Percentiles rank a stretch among this genome's conserved stretches.
Evolutionary conservation across 2,888 invertebrate species (phyloP).

Genomic region (Clivina fossor): DNA sequence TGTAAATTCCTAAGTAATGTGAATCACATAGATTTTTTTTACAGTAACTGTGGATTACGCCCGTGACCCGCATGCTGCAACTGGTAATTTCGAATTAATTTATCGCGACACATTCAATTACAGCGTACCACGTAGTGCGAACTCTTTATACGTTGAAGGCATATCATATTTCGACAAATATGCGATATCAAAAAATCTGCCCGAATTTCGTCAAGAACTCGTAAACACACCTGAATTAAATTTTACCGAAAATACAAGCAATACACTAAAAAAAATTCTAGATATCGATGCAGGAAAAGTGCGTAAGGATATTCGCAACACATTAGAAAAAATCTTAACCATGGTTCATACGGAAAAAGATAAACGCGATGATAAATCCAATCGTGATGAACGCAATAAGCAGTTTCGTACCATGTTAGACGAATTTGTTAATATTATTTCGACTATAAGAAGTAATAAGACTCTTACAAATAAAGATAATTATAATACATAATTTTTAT

Average conservation of each 20-base stretch:
- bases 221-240: not conserved
- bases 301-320: conserved; percentile 43
- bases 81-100: conserved; percentile 61
- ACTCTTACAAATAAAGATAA: not conserved
- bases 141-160: conserved; percentile 36
- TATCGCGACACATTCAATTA: conserved; percentile 39
- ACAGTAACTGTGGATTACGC: conserved; percentile 59
- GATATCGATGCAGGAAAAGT: conserved; percentile 39
- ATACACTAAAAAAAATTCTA: conserved; percentile 12
- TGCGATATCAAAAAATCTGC: conserved; percentile 4
- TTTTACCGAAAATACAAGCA: not conserved
- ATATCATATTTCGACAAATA: conserved; percentile 39
- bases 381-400: not conserved
- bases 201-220: not conserved
- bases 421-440: conserved; percentile 30
- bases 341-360: conserved; percentile 37
- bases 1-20: not conserved
- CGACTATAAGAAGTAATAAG: not conserved
- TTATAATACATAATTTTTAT: no score
- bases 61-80: conserved; percentile 52
- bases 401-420: conserved; percentile 15
- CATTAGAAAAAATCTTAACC: conserved; percentile 40
- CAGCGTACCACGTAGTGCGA: not conserved
- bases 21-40: conserved; percentile 42
- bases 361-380: not conserved